Conservation (phyloP, 2,113 vertebrate species). For the Mus spicilegus region DNA sequence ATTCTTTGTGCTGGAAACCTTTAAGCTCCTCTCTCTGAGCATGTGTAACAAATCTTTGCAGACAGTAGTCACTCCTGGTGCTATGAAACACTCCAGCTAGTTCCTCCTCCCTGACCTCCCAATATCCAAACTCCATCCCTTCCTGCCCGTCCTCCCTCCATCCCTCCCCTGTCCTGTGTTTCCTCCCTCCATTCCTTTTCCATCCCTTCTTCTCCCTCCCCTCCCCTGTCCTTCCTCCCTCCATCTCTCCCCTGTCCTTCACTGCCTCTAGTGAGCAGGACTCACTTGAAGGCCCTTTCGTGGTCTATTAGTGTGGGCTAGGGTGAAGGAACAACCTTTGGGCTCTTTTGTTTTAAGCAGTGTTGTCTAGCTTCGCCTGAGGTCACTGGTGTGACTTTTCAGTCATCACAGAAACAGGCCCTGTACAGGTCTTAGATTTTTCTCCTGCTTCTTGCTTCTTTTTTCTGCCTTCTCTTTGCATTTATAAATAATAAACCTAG, state of each 20-base stretch:
- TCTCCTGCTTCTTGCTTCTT: background rate
- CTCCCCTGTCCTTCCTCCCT: background rate
- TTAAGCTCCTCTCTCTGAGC: background rate
- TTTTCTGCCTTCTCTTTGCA: background rate
- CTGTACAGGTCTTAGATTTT: background rate
- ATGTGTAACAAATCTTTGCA: background rate
- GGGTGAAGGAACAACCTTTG: background rate
- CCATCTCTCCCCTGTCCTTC: too few relatives aligned
- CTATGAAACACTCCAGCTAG: background rate
- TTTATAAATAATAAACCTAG: background rate
- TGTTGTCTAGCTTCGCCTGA: background rate
- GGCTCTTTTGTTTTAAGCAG: background rate
- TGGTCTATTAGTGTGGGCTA: background rate
- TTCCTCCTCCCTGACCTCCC: background rate
- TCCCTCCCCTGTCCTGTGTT: too few relatives aligned
- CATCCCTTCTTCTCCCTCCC: background rate
- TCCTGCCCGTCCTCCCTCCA: background rate
- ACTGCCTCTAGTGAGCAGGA: too few relatives aligned
- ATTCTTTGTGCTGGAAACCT: background rate
- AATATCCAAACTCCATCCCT: background rate
- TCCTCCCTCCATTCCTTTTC: too few relatives aligned
- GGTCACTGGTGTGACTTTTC: rapidly evolving
- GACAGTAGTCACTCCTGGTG: background rate
- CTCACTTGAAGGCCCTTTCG: background rate
- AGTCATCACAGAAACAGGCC: background rate